A percentile compares a stretch with the other conserved stretches of the same genome.
phyloP scores from a whole-genome alignment of 2,888 invertebrate species.

The Lepidocyrtinus sp. region DNA sequence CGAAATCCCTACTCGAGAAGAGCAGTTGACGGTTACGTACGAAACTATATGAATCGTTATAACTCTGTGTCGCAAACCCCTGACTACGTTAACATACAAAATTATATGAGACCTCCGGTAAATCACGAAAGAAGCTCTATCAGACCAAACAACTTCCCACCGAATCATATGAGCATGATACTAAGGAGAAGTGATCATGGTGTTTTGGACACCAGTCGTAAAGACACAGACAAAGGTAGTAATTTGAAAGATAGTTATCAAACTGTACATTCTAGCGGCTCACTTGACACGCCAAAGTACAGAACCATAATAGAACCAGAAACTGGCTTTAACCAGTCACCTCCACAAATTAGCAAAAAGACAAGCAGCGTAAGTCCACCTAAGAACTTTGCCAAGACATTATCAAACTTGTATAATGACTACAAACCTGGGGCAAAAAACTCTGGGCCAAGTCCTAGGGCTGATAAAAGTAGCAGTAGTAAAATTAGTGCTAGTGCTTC shows the following conservation, averaged over 20 bases:
- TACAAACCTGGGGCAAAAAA: constrained; percentile 47
- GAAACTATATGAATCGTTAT: constrained; percentile 38
- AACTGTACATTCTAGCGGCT: neutral
- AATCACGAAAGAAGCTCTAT: neutral
- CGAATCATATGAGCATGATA: neutral
- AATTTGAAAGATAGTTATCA: constrained; percentile 7
- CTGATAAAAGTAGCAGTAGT: constrained; percentile 6
- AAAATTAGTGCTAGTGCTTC: neutral
- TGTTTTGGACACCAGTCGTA: no score
- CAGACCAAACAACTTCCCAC: constrained; percentile 27
- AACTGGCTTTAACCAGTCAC: constrained; percentile 19
- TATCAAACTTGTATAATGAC: constrained; percentile 45
- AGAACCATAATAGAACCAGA: constrained; percentile 39
- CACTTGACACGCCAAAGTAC: constrained; percentile 10
- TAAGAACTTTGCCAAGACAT: constrained; percentile 43
- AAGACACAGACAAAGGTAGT: no score
- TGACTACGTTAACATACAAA: constrained; percentile 32
- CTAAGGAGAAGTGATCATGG: constrained; percentile 3
- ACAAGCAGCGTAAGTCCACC: no score
- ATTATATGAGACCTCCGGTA: constrained; percentile 29
- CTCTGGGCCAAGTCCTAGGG: no score
- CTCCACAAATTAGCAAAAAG: no score
- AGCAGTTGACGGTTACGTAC: constrained; percentile 42
- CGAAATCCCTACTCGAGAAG: constrained; percentile 22
- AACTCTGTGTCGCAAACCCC: constrained; percentile 31